These are phyloP conservation scores for Andrena fulva DNA, from an alignment of 2,888 invertebrate species.

Conservation along the genomic window DNA sequence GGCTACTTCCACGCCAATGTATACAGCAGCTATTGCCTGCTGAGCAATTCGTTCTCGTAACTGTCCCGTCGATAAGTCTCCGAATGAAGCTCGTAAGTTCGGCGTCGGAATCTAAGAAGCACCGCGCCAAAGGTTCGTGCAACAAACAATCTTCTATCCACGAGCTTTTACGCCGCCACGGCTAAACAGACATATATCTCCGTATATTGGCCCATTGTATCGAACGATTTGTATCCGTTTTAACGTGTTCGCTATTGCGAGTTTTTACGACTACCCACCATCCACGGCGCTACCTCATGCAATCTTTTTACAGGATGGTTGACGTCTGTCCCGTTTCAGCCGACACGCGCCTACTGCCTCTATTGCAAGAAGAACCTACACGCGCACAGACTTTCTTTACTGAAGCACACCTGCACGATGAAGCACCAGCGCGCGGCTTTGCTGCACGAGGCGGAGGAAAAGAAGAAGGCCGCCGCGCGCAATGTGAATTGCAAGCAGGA, in stretches of 20 bases:
- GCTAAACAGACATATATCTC: background rate
- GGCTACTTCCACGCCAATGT: background rate
- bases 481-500: conserved; percentile 46
- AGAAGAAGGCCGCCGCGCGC: conserved; percentile 53
- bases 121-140: too few relatives aligned
- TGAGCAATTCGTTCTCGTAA: too few relatives aligned
- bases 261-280: too few relatives aligned
- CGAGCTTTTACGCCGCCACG: too few relatives aligned
- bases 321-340: conserved; percentile 85
- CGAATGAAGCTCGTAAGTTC: too few relatives aligned
- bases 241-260: background rate
- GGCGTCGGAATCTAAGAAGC: too few relatives aligned
- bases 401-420: conserved; percentile 87
- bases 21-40: too few relatives aligned
- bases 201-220: background rate
- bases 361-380: conserved; percentile 87
- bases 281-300: background rate
- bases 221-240: background rate
- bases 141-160: too few relatives aligned
- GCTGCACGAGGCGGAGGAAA: conserved; percentile 68
- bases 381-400: conserved; percentile 87
- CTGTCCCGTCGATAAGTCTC: too few relatives aligned
- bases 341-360: conserved; percentile 87
- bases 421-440: conserved; percentile 86
- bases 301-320: conserved; percentile 85